Base-by-base conservation (phyloP, 2,888 invertebrate species). In the Elegia similella region DNA sequence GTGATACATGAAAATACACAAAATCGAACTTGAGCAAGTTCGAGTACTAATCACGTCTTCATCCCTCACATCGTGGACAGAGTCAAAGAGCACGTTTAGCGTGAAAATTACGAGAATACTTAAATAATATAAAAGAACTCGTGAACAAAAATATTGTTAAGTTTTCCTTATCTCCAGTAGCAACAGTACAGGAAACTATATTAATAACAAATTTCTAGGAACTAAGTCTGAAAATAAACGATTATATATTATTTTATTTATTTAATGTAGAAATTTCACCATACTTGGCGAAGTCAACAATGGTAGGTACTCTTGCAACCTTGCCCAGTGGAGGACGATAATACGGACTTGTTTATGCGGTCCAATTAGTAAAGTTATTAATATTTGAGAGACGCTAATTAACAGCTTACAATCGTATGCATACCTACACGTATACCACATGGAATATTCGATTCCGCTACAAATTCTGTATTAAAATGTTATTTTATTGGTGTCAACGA, bases 381-480 rank as follows among this genome's bases (percentile, higher is more conserved):
- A 15, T 50, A 50, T 50, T 38, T 50, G 50, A 34, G 50, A 50
- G 34, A 50, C 50, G 34, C 34, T 50, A 50, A 50, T 50, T 50
- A 50, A 50, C 2, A 34, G 12, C 34, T 6, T 16, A 50, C 34
- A 50, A 34, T 50, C 34, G 12, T 16, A 17, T 16, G 2, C 32
- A 50, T 17, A 50, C n/a, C 1, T 17, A 17, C 13, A 12, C n/a
- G 34, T 34, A 34, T 34, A 38, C 10, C n/a, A 48, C 6, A 46
- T 30, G 30, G 30, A 13, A 30, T 30, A 29, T 30, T 30, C 47
- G 13, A 30, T 23, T n/a, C 30, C 13, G 8, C 7, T 15, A 32
- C 48, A 32, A 48, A 15, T 48, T 32, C 48, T 13, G 15, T 32
- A 32, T 32, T 30, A 47, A 47, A 47, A 29, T 32, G 32, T 7